Conservation (phyloP, 2,797 vertebrate species). For the Scolopax bukidnonensis region DNA sequence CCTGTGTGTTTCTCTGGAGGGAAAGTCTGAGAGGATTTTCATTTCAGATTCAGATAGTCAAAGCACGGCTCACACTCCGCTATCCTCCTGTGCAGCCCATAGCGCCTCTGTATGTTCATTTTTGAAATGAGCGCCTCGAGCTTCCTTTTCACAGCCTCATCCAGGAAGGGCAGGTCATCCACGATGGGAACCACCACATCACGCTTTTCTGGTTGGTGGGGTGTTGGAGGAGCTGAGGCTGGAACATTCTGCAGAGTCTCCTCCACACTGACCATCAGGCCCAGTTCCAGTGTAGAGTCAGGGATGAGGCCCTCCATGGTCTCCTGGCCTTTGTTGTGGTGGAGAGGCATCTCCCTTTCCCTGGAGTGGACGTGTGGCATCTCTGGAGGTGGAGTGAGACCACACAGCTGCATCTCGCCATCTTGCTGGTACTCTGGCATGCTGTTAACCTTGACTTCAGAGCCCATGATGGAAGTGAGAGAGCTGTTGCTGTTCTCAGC, state of each 20-base stretch:
- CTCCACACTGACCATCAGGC: no score
- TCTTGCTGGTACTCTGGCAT: no score
- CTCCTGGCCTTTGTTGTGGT: no score
- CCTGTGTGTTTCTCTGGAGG: not conserved
- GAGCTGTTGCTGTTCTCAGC: no score
- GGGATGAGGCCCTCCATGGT: no score
- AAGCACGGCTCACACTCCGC: not conserved
- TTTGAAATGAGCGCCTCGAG: not conserved
- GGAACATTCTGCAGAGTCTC: not conserved
- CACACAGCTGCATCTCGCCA: no score
- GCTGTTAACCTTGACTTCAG: no score
- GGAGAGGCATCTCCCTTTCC: no score
- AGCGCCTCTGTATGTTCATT: not conserved
- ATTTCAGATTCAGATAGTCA: fast-evolving
- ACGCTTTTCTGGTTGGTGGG: not conserved
- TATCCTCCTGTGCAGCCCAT: not conserved
- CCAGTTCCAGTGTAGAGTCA: not conserved
- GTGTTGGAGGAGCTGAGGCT: not conserved
- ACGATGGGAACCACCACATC: no score
- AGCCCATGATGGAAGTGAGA: fast-evolving
- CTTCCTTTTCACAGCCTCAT: not conserved
- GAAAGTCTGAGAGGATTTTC: not conserved
- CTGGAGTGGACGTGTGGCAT: no score
- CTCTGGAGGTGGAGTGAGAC: no score
- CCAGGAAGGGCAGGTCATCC: not conserved